These are phyloP conservation scores for Sinelater perroti DNA, from an alignment of 2,888 invertebrate species.

Conservation along the genomic window DNA sequence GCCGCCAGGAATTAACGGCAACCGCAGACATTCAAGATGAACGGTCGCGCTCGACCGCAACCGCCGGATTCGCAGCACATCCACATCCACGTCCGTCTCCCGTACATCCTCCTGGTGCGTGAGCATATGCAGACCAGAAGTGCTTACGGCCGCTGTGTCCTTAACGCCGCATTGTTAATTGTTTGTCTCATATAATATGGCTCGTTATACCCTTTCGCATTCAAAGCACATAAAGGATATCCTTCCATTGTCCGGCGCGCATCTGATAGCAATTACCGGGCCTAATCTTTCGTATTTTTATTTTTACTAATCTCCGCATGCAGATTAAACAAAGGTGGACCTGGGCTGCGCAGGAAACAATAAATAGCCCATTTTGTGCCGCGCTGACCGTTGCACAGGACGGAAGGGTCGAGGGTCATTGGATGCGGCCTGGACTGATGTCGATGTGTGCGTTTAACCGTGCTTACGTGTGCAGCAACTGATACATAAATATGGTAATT, in stretches of 20 bases:
- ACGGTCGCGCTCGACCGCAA: slow-evolving; percentile 12
- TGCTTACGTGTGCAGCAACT: slow-evolving; percentile 32
- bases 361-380: slow-evolving; percentile 48
- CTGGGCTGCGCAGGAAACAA: slow-evolving; percentile 50
- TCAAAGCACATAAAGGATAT: slow-evolving; percentile 49
- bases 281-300: slow-evolving; percentile 49
- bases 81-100: slow-evolving; percentile 24
- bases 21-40: slow-evolving; percentile 12
- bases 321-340: slow-evolving; percentile 50
- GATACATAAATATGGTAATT: slow-evolving; percentile 34
- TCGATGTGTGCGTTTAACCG: slow-evolving; percentile 41
- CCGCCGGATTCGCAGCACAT: slow-evolving; percentile 10
- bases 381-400: slow-evolving; percentile 45
- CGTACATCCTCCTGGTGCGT: slow-evolving; percentile 9
- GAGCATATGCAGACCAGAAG: slow-evolving; percentile 35
- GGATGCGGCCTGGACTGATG: slow-evolving; percentile 40
- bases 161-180: slow-evolving; percentile 42
- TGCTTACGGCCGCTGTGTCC: slow-evolving; percentile 37
- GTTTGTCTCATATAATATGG: slow-evolving; percentile 46
- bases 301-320: slow-evolving; percentile 52
- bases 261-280: slow-evolving; percentile 50
- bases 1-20: no score
- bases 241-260: slow-evolving; percentile 49
- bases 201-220: slow-evolving; percentile 45
- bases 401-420: slow-evolving; percentile 46